Evolutionary conservation across 2,113 vertebrate species (phyloP), one percentile per base, ranked within the genome.

Genomic region (Pelodiscus sinensis): DNA sequence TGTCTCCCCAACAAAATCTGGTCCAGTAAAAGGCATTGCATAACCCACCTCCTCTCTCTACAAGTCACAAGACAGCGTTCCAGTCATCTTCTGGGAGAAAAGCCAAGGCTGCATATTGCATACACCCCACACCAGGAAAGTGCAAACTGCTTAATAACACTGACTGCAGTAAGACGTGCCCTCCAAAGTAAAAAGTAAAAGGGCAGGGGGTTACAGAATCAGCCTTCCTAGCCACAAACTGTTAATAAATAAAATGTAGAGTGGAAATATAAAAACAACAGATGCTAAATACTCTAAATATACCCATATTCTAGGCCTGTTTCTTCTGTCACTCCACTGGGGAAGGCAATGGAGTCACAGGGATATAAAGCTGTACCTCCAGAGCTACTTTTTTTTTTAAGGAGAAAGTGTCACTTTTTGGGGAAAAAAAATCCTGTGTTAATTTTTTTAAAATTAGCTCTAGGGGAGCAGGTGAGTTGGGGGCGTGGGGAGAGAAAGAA

Each of bases 31-130:
- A 58, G 22, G 22, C 22, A 58, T 24, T 58, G 8, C 58, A 24
- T 60, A 24, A 24, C 10, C 58, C 58, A 25, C 31, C 55, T 57
- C 5, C 10, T 57, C 35, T 22, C 11, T 55, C 14, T 44, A 55
- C 52, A 84, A 27, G 8, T 27, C 54, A 31, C 9, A n/a, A 68
- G 56, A 87, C 92, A 87, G 86, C 60, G 24, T 56, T 75, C 0
- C 1, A 85, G 58, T 31, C 52, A 58, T 35, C 50, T 73, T 27
- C 12, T 2, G 35, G 2, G 16, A 27, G 11, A 4, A 15, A 52
- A 60, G 58, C 0, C 0, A 58, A 22, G 12, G n/a, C 22, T 90
- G 75, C 24, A 44, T 5, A 1, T 18, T 71, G 35, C 58, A 55
- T 19, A 29, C n/a, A 56, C 22, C 0, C 29, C 50, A 78, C 22